phyloP scores from a whole-genome alignment of 2,888 invertebrate species.

The Eulithis testata region DNA sequence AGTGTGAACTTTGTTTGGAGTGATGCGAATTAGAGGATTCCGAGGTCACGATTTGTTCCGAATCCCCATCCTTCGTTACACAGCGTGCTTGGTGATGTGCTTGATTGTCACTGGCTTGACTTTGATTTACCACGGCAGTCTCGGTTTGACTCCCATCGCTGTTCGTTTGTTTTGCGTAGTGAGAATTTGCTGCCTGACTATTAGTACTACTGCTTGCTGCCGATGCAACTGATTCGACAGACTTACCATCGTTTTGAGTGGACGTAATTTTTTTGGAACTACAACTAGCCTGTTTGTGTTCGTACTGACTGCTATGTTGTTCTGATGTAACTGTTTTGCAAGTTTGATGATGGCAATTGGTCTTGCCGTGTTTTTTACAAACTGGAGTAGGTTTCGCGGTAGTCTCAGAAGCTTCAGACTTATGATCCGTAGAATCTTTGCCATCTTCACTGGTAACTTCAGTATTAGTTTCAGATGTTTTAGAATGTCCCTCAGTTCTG shows the following conservation, averaged over 20 bases:
- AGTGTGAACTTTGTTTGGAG: neutral
- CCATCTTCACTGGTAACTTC: no score
- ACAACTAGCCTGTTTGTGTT: neutral
- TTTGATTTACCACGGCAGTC: neutral
- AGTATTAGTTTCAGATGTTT: no score
- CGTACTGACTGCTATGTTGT: neutral
- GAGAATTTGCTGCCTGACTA: neutral
- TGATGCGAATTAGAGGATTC: neutral
- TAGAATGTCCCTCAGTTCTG: no score
- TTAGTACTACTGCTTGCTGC: neutral
- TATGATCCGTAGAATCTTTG: no score
- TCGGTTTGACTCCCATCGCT: neutral
- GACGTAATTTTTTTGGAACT: neutral
- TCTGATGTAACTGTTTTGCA: neutral
- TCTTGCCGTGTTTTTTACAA: no score
- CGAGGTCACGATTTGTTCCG: neutral
- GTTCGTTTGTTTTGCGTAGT: neutral
- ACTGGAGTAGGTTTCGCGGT: no score
- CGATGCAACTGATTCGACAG: neutral
- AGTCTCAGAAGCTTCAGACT: no score
- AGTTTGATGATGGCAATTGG: no score
- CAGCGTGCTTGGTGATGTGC: neutral
- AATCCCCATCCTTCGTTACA: neutral
- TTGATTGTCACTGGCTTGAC: neutral
- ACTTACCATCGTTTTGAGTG: neutral